Conservation (phyloP, 2,113 vertebrate species). For the Psittacula cyanocephala region DNA sequence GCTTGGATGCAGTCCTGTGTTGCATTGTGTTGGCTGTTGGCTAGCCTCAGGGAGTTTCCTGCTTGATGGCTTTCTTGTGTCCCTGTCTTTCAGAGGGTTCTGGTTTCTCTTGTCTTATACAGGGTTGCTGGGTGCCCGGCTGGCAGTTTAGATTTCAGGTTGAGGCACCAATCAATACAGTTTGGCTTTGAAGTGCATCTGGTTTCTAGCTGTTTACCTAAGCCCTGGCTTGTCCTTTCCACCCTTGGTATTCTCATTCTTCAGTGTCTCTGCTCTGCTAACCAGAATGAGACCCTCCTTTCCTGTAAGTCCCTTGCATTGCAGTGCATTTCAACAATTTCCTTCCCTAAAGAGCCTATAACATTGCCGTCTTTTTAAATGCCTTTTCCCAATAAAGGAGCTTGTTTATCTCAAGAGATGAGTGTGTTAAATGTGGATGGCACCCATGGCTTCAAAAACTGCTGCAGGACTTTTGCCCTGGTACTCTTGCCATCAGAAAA, state of each 20-base stretch:
- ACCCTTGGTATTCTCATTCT: neutral
- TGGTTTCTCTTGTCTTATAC: neutral
- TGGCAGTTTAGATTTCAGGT: neutral
- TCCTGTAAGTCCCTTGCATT: neutral
- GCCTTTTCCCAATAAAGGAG: neutral
- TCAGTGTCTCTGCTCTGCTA: neutral
- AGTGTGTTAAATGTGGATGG: neutral
- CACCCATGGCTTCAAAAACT: neutral
- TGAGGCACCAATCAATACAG: neutral
- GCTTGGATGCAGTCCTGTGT: neutral
- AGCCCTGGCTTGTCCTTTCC: neutral
- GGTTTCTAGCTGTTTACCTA: neutral
- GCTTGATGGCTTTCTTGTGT: neutral
- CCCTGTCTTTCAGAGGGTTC: neutral
- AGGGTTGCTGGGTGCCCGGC: neutral
- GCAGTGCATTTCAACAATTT: neutral
- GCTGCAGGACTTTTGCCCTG: neutral
- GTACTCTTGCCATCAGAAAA: neutral
- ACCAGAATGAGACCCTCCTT: neutral
- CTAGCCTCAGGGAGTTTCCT: neutral
- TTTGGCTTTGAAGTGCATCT: neutral
- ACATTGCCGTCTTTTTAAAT: neutral
- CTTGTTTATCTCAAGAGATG: neutral
- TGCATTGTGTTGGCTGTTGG: neutral
- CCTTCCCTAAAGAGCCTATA: neutral